Evolutionary conservation across 2,797 vertebrate genomes (phyloP).

Genomic region (Morelia viridis): DNA sequence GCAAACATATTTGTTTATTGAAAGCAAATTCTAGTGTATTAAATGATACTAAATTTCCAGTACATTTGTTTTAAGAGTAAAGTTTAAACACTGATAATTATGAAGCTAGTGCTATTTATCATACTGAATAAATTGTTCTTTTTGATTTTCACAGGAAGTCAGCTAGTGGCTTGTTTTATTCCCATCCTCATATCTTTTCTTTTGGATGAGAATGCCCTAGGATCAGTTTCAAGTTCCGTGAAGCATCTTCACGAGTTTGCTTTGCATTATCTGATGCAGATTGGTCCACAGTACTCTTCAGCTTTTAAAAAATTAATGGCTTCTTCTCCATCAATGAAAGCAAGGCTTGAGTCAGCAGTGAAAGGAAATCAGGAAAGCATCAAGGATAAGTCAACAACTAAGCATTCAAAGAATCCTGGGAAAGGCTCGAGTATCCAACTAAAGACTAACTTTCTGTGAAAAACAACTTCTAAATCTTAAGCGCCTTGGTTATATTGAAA

Average conservation of each 20-base stretch:
- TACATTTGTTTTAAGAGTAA: neutral
- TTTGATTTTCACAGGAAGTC: slow-evolving; percentile 74
- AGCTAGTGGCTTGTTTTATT: slow-evolving; percentile 81
- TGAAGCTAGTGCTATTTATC: neutral
- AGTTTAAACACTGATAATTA: neutral
- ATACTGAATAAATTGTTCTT: slow-evolving; percentile 35
- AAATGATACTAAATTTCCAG: neutral
- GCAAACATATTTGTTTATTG: neutral
- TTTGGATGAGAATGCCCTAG: slow-evolving; percentile 87
- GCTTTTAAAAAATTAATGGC: slow-evolving; percentile 86
- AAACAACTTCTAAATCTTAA: slow-evolving; percentile 11
- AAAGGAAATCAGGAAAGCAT: slow-evolving; percentile 87
- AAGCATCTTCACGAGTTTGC: slow-evolving; percentile 86
- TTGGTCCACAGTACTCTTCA: slow-evolving; percentile 82
- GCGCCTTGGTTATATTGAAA: slow-evolving; percentile 54
- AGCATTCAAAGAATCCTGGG: slow-evolving; percentile 65
- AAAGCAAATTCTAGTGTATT: neutral
- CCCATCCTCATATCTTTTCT: slow-evolving; percentile 91
- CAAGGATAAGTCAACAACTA: slow-evolving; percentile 73
- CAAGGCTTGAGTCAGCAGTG: slow-evolving; percentile 86
- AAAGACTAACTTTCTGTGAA: slow-evolving; percentile 83
- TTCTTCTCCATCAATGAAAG: slow-evolving; percentile 84
- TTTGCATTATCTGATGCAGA: slow-evolving; percentile 86
- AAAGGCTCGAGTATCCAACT: slow-evolving; percentile 88
- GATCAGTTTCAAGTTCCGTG: slow-evolving; percentile 76